phyloP scores from a whole-genome alignment of 1,140 invertebrate genomes.

The Scylla paramamosain region DNA sequence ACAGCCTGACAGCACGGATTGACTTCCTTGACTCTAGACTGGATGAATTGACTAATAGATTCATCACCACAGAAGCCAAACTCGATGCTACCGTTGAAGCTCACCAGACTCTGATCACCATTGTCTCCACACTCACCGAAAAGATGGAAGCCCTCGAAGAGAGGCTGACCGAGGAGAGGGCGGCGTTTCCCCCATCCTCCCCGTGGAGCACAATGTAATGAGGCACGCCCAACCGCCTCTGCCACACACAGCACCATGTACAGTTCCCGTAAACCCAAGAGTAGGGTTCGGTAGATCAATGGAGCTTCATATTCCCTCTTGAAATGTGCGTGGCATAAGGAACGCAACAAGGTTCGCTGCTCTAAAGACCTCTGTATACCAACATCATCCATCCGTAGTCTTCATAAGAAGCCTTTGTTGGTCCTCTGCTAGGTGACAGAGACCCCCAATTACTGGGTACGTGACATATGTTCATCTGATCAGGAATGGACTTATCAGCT shows the following conservation, averaged over 20 bases:
- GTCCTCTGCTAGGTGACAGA: not conserved
- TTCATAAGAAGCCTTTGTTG: not conserved
- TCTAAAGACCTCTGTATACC: not conserved
- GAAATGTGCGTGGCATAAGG: not conserved
- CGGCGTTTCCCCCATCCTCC: not conserved
- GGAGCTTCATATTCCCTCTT: not conserved
- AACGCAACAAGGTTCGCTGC: not conserved
- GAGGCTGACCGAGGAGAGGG: not conserved
- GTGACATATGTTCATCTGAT: constrained; percentile 29
- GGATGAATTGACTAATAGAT: not conserved
- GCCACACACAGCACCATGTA: too few relatives aligned
- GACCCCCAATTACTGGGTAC: not conserved
- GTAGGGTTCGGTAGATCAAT: not conserved
- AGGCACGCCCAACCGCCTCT: not conserved
- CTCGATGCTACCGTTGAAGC: constrained; percentile 22
- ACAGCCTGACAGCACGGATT: not conserved
- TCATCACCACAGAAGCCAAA: not conserved
- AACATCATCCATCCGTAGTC: constrained; percentile 10
- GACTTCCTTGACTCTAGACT: not conserved
- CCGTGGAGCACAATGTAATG: not conserved
- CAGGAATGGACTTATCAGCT: constrained; percentile 45
- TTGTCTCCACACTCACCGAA: not conserved
- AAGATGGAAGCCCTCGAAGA: not conserved
- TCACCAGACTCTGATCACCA: constrained; percentile 19
- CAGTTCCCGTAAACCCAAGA: not conserved